These are phyloP conservation scores for Rhagonycha fulva DNA, from an alignment of 2,888 invertebrate species.

Conservation along the genomic window DNA sequence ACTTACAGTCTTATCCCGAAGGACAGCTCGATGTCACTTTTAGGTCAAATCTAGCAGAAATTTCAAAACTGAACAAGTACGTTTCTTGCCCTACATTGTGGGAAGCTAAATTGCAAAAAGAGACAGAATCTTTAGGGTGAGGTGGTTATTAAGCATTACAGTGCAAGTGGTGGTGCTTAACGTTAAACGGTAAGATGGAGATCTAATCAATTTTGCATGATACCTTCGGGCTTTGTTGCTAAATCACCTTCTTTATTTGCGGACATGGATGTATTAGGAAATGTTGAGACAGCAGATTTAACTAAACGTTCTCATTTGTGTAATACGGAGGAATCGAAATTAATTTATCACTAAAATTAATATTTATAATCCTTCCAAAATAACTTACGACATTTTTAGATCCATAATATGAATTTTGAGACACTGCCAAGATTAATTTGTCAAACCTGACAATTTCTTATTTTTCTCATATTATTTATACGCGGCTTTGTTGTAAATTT, in stretches of 20 bases:
- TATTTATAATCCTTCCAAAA: not conserved
- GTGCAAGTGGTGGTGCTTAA: slow-evolving; percentile 18
- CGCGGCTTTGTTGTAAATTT: not conserved
- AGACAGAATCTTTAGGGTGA: not conserved
- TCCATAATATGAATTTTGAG: not conserved
- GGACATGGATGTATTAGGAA: slow-evolving; percentile 11
- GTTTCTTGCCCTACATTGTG: not conserved
- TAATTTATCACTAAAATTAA: not conserved
- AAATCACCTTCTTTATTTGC: slow-evolving; percentile 17
- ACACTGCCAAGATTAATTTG: not conserved
- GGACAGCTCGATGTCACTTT: slow-evolving; percentile 17
- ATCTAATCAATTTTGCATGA: slow-evolving; percentile 21
- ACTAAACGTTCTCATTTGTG: not conserved
- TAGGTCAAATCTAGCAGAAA: slow-evolving; percentile 7
- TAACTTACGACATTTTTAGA: not conserved
- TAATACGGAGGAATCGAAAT: not conserved
- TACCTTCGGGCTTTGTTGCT: slow-evolving; percentile 7
- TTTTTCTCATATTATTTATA: not conserved
- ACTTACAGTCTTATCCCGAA: slow-evolving; percentile 14
- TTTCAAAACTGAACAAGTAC: not conserved
- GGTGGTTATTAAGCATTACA: slow-evolving; percentile 4
- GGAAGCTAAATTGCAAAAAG: not conserved
- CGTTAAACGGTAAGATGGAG: slow-evolving; percentile 20
- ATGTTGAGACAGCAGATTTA: not conserved
- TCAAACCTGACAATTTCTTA: not conserved